Evolutionary conservation across 1,140 invertebrate species (phyloP).

Genomic region (Bombus sylvicola): DNA sequence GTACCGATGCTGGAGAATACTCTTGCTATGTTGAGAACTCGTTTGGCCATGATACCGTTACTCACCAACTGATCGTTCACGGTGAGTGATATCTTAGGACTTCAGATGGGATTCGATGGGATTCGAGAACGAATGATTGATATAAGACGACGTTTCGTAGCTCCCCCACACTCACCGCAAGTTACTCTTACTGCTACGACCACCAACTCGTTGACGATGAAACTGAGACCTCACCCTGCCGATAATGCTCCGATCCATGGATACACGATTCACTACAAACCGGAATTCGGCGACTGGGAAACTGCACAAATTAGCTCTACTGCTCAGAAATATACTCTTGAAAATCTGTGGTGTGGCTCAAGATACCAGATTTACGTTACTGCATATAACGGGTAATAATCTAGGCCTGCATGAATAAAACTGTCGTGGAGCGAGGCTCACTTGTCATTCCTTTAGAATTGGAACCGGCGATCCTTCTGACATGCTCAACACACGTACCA

Average conservation of each 20-base stretch:
- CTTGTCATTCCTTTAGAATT: slow-evolving; percentile 85
- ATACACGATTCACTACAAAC: slow-evolving; percentile 96
- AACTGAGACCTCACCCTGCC: slow-evolving; percentile 89
- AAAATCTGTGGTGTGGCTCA: slow-evolving; percentile 94
- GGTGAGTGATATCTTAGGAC: slow-evolving; percentile 82
- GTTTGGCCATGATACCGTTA: slow-evolving; percentile 95
- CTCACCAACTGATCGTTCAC: slow-evolving; percentile 93
- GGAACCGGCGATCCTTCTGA: slow-evolving; percentile 94
- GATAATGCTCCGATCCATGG: slow-evolving; percentile 91
- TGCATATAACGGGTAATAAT: slow-evolving; percentile 92
- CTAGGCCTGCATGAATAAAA: background rate
- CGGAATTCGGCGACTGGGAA: slow-evolving; percentile 96
- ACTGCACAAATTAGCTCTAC: slow-evolving; percentile 90
- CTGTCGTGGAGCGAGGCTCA: background rate
- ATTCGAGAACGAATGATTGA: background rate
- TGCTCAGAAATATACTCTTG: slow-evolving; percentile 92
- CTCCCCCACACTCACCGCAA: slow-evolving; percentile 92
- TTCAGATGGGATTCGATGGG: background rate
- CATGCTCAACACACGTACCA: slow-evolving; percentile 92
- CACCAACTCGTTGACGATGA: slow-evolving; percentile 91
- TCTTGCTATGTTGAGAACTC: slow-evolving; percentile 96
- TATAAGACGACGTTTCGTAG: slow-evolving; percentile 78
- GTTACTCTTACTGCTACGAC: slow-evolving; percentile 91
- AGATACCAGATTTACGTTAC: slow-evolving; percentile 96
- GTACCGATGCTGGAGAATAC: slow-evolving; percentile 95